These are phyloP conservation scores for Danaus chrysippus DNA, from an alignment of 2,888 invertebrate genomes.

Conservation along the genomic window DNA sequence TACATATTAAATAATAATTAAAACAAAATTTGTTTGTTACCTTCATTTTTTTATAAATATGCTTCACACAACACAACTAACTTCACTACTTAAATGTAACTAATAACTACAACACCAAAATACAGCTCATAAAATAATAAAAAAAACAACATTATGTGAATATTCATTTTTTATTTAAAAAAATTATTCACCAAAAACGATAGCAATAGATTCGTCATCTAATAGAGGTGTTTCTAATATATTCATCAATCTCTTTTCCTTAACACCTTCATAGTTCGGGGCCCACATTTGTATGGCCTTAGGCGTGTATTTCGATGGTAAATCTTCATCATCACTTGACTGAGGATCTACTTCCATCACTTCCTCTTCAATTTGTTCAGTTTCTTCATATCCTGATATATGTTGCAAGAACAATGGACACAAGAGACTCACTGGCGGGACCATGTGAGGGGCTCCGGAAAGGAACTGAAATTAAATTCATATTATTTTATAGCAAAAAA, in stretches of 20 bases:
- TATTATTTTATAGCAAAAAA: not conserved
- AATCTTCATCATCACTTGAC: conserved; percentile 55
- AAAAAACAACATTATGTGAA: conserved; percentile 6
- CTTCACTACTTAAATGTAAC: too few relatives aligned
- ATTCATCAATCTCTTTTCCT: conserved; percentile 67
- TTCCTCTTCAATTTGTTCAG: conserved; percentile 39
- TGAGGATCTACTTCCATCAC: conserved; percentile 47
- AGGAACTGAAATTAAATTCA: conserved; percentile 54
- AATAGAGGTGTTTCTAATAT: conserved; percentile 56
- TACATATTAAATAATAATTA: too few relatives aligned
- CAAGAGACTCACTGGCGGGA: conserved; percentile 64
- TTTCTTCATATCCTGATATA: conserved; percentile 53
- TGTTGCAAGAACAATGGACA: conserved; percentile 66
- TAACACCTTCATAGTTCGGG: conserved; percentile 63
- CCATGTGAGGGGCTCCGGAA: conserved; percentile 67
- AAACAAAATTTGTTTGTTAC: too few relatives aligned
- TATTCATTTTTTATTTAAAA: conserved; percentile 25
- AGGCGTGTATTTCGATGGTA: conserved; percentile 40
- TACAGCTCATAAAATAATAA: not conserved
- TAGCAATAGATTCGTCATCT: conserved; percentile 48
- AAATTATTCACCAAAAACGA: conserved; percentile 50
- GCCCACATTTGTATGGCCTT: conserved; percentile 60
- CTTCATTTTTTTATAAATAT: too few relatives aligned
- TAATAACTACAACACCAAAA: too few relatives aligned
- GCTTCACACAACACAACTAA: too few relatives aligned